Evolutionary conservation across 2,888 invertebrate genomes (phyloP).

Genomic region (Ectropis crepuscularia): DNA sequence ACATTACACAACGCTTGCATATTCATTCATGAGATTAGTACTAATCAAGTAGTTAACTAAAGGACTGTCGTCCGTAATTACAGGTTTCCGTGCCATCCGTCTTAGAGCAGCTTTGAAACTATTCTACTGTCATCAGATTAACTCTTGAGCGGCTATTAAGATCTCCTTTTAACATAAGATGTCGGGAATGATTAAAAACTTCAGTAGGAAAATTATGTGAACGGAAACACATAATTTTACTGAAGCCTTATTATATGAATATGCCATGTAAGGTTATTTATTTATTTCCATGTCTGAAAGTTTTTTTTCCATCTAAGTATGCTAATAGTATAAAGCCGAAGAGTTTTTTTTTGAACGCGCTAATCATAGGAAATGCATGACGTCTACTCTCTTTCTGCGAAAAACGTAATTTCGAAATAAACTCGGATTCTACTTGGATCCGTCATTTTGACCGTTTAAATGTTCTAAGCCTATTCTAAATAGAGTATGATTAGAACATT

Average conservation of each 20-base stretch:
- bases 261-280: too few species aligned
- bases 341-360: too few species aligned
- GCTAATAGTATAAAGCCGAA: too few species aligned
- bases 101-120: conserved; percentile 41
- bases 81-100: conserved; percentile 34
- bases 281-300: too few species aligned
- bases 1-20: conserved; percentile 23
- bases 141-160: conserved; percentile 53
- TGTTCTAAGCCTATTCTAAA: too few species aligned
- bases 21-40: conserved; percentile 44
- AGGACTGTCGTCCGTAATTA: conserved; percentile 40
- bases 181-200: conserved; percentile 38
- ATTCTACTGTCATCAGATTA: conserved; percentile 63
- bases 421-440: too few species aligned
- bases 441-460: too few species aligned
- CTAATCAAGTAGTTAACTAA: conserved; percentile 37
- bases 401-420: too few species aligned
- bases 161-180: conserved; percentile 61
- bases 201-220: conserved; percentile 1
- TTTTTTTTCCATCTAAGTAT: too few species aligned
- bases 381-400: too few species aligned
- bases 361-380: too few species aligned
- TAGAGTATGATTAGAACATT: too few species aligned
- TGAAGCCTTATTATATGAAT: background rate
- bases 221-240: conserved; percentile 13